Evolutionary conservation across 2,888 invertebrate species (phyloP).

Genomic region (Caenorhabditis parvicauda): DNA sequence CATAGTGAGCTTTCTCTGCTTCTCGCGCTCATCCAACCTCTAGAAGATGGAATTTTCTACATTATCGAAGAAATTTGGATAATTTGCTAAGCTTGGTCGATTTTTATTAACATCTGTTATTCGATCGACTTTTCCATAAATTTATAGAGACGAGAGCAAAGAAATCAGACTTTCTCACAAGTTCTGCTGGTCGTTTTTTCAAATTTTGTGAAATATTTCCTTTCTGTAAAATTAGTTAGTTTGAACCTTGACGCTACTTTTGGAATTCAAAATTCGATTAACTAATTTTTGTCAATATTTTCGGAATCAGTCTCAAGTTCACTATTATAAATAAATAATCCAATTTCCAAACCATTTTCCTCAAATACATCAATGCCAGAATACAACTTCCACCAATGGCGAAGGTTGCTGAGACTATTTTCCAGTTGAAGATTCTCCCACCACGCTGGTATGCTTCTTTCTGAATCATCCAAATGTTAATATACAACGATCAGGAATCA

Average conservation of each 20-base stretch:
- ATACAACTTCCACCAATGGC: constrained; percentile 42
- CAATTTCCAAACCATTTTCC: constrained; percentile 33
- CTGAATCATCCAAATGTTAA: constrained; percentile 9
- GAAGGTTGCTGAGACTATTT: constrained; percentile 37
- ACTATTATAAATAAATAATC: background rate
- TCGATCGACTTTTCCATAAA: too few relatives aligned
- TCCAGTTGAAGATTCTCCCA: constrained; percentile 51
- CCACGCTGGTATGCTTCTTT: constrained; percentile 38
- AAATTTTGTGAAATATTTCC: too few relatives aligned
- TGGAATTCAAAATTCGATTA: too few relatives aligned
- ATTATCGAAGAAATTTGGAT: background rate
- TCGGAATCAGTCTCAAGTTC: too few relatives aligned
- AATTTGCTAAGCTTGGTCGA: background rate
- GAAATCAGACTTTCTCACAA: too few relatives aligned
- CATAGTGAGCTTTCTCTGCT: constrained; percentile 77
- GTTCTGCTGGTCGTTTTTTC: too few relatives aligned
- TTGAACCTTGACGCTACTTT: too few relatives aligned
- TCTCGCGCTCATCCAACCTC: constrained; percentile 67
- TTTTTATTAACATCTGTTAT: background rate
- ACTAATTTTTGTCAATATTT: too few relatives aligned
- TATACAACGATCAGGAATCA: background rate
- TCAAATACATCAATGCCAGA: constrained; percentile 45
- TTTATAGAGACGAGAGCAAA: too few relatives aligned
- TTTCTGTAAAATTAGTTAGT: too few relatives aligned
- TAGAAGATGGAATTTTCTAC: constrained; percentile 29